Conservation (phyloP, 2,113 vertebrate species). For the Cinclus mexicanus region DNA sequence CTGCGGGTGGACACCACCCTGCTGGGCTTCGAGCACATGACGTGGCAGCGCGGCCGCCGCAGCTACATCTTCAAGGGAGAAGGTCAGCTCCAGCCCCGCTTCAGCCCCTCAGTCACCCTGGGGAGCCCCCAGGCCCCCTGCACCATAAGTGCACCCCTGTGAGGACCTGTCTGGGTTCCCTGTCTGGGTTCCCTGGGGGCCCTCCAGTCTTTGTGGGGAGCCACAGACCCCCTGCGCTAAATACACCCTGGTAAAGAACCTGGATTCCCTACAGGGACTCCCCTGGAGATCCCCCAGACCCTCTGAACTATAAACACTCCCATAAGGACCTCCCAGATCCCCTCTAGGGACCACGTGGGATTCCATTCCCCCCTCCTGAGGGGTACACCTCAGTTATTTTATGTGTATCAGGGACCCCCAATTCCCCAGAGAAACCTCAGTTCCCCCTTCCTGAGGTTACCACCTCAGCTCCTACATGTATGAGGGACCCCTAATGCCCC, state of each 20-base stretch:
- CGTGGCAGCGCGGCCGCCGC: conserved; percentile 92
- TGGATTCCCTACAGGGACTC: neutral
- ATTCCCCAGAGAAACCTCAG: neutral
- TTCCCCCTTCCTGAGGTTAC: neutral
- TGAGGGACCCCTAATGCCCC: accelerated
- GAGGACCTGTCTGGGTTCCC: neutral
- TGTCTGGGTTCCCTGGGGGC: too few species aligned
- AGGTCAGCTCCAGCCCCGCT: conserved; percentile 69
- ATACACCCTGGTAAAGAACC: neutral
- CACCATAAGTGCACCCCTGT: too few species aligned
- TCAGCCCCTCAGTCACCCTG: accelerated
- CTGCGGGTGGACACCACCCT: conserved; percentile 92
- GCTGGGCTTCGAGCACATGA: conserved; percentile 96
- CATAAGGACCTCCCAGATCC: neutral
- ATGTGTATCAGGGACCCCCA: accelerated
- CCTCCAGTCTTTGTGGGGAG: neutral
- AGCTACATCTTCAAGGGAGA: conserved; percentile 96
- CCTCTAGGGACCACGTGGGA: neutral
- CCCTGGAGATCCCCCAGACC: neutral
- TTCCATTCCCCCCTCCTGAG: neutral
- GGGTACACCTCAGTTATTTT: neutral
- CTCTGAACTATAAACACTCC: neutral
- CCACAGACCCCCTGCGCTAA: neutral
- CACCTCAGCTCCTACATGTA: neutral
- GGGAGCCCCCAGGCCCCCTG: neutral